Percentiles rank a stretch among this genome's conserved stretches.
Evolutionary conservation across 2,888 invertebrate genomes (phyloP).

Genomic region (Ectemnius continuus): DNA sequence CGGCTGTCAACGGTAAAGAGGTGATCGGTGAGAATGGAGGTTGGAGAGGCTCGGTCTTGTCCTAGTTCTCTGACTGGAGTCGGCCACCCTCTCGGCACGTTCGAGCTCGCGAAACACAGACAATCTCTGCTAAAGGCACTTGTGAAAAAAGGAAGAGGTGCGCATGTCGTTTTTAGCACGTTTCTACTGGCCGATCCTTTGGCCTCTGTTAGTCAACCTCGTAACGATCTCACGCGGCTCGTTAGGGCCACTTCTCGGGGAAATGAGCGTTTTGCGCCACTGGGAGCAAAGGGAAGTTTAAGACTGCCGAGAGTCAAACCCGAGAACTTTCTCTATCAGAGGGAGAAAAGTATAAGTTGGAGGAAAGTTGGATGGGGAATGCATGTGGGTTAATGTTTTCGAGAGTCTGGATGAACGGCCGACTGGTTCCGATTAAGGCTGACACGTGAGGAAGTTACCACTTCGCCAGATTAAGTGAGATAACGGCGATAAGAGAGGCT

Average conservation of each 20-base stretch:
- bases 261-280: slow-evolving; percentile 51
- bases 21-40: neutral
- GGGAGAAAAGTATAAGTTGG: too few relatives aligned
- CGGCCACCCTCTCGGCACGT: slow-evolving; percentile 30
- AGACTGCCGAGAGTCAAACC: slow-evolving; percentile 11
- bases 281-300: slow-evolving; percentile 36
- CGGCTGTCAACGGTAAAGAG: neutral
- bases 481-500: slow-evolving; percentile 4
- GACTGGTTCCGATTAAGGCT: neutral
- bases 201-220: slow-evolving; percentile 25
- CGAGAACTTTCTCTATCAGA: neutral
- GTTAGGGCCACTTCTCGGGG: slow-evolving; percentile 49
- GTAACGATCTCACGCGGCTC: slow-evolving; percentile 37
- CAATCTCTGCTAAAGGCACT: neutral
- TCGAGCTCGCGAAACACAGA: neutral
- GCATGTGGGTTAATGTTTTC: too few relatives aligned
- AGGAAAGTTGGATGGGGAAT: too few relatives aligned
- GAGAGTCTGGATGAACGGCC: too few relatives aligned
- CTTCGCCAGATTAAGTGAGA: slow-evolving; percentile 14
- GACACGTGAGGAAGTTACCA: slow-evolving; percentile 6
- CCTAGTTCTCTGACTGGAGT: slow-evolving; percentile 33
- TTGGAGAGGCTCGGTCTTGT: slow-evolving; percentile 13
- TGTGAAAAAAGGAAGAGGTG: neutral
- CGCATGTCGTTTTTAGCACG: neutral
- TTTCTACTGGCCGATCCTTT: slow-evolving; percentile 10